Evolutionary conservation across 2,888 invertebrate species (phyloP).

Genomic region (Dryomyza anilis): DNA sequence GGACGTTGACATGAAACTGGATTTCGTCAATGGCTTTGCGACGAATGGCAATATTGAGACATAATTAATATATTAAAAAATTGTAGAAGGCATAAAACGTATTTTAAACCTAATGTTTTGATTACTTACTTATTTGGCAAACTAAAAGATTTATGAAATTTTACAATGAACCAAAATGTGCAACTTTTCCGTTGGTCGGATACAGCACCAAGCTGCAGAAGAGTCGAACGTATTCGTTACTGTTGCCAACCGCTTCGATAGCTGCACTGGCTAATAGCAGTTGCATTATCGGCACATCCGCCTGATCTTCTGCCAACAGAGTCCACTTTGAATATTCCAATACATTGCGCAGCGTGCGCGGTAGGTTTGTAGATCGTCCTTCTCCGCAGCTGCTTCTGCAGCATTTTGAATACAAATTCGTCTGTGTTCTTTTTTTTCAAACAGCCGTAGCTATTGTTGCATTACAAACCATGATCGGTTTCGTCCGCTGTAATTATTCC

Average conservation of each 20-base stretch:
- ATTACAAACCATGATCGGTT: background rate
- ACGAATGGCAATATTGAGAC: background rate
- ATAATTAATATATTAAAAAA: too few relatives aligned
- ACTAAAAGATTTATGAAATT: background rate
- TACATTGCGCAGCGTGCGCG: slow-evolving; percentile 44
- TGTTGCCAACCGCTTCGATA: background rate
- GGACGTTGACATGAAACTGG: slow-evolving; percentile 28
- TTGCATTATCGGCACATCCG: slow-evolving; percentile 11
- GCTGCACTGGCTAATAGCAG: slow-evolving; percentile 39
- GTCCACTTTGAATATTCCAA: slow-evolving; percentile 44
- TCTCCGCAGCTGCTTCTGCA: background rate
- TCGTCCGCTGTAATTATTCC: background rate
- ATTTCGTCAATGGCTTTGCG: background rate
- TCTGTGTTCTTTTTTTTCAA: background rate
- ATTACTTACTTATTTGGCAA: background rate
- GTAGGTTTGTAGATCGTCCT: slow-evolving; percentile 39
- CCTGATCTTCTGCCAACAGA: slow-evolving; percentile 17
- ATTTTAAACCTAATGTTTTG: background rate
- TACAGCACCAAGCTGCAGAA: slow-evolving; percentile 69
- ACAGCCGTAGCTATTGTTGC: slow-evolving; percentile 9
- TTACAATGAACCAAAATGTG: slow-evolving; percentile 41
- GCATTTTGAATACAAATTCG: background rate
- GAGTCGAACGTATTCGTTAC: slow-evolving; percentile 30
- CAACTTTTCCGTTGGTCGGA: slow-evolving; percentile 64
- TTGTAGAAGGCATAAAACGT: background rate